Conservation (phyloP, 2,797 vertebrate species). For the Synanceia verrucosa region DNA sequence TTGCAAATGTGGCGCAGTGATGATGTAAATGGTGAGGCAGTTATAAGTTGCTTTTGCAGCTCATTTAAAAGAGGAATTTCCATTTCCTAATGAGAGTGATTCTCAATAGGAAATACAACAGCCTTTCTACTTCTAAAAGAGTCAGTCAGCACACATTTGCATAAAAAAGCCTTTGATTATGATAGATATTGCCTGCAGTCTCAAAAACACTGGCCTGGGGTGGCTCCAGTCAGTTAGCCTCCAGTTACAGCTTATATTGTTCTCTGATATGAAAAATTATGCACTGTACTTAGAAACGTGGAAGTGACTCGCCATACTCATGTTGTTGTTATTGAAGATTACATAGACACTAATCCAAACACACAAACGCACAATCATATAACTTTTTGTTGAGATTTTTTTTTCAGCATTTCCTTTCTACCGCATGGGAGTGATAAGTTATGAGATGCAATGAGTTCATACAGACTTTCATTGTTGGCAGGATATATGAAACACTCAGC, state of each 20-base stretch:
- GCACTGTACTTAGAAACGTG: constrained; percentile 43
- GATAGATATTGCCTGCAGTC: constrained; percentile 75
- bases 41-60: constrained; percentile 55
- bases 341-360: constrained; percentile 57
- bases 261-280: constrained; percentile 69
- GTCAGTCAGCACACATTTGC: constrained; percentile 79
- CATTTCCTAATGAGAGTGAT: constrained; percentile 76
- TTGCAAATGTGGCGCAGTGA: constrained; percentile 33
- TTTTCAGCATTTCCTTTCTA: constrained; percentile 31
- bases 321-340: constrained; percentile 59
- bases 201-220: constrained; percentile 74
- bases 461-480: constrained; percentile 55
- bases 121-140: constrained; percentile 73
- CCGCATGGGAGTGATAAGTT: constrained; percentile 39
- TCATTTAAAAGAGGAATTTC: constrained; percentile 63
- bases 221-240: constrained; percentile 75
- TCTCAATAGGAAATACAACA: constrained; percentile 74
- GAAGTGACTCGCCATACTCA: constrained; percentile 48
- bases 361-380: constrained; percentile 35
- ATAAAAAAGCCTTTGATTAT: constrained; percentile 81
- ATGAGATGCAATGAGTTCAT: constrained; percentile 45
- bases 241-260: constrained; percentile 70
- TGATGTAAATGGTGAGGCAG: constrained; percentile 29
- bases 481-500: constrained; percentile 52
- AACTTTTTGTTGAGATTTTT: constrained; percentile 10